phyloP scores from a whole-genome alignment of 2,888 invertebrate genomes.

The Metallyticus violacea region DNA sequence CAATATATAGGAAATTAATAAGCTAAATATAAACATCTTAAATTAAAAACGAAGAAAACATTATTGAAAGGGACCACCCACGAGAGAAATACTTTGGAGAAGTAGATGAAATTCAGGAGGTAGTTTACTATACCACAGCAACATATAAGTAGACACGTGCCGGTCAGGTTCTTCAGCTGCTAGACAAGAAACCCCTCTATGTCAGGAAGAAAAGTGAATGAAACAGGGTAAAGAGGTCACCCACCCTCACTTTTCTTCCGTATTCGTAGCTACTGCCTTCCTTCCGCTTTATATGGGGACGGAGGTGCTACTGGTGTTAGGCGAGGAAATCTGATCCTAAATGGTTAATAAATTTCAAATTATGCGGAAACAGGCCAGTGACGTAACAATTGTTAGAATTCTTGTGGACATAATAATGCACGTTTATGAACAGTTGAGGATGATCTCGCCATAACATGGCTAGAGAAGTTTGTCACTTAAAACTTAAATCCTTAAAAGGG shows the following conservation, averaged over 20 bases:
- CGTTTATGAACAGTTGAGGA: too few relatives aligned
- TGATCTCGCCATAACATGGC: too few relatives aligned
- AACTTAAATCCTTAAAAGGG: too few relatives aligned
- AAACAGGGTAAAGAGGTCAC: not conserved
- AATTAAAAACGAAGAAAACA: too few relatives aligned
- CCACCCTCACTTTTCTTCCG: not conserved
- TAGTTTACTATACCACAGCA: not conserved
- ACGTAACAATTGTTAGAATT: not conserved
- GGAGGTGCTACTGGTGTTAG: not conserved
- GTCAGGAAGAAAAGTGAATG: not conserved
- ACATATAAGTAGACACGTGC: not conserved
- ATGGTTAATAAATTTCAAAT: not conserved
- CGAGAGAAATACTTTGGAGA: too few relatives aligned
- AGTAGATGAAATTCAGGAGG: not conserved
- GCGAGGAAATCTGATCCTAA: not conserved
- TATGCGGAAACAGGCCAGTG: not conserved
- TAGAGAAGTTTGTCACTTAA: too few relatives aligned
- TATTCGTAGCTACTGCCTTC: not conserved
- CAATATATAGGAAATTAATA: too few relatives aligned
- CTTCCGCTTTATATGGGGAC: not conserved
- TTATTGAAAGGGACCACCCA: not conserved
- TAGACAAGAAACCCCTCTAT: not conserved
- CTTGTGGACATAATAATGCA: not conserved
- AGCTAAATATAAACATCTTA: too few relatives aligned
- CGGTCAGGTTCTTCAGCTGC: not conserved